Evolutionary conservation across 2,797 vertebrate genomes (phyloP), one percentile per base, ranked within the genome.

Genomic region (Siniperca scherzeri): DNA sequence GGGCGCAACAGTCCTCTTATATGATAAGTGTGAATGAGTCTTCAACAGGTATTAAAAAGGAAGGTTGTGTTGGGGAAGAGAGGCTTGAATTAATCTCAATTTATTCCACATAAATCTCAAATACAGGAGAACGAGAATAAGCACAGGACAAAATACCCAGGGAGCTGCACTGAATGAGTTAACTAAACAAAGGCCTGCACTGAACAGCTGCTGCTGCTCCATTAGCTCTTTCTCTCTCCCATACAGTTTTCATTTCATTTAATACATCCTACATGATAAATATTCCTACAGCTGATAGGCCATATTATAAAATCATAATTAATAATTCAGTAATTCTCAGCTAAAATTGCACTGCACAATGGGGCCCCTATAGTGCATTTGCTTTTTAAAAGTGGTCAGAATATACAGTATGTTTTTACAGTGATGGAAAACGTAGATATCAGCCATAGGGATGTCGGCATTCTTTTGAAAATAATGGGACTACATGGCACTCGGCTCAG

Each of bases 301-400:
- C 38, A 17, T 44, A 57, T 70, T 52, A 42, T 66, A 36, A 14
- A 59, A 68, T 62, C 46, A 4, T 16, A 1, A 70, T 85, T 7
- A 68, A 78, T 81, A 67, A 83, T 81, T 85, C 16, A 87, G 3
- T 0, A n/a, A 53, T 62, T 67, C 4, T 64, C 27, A 40, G 4
- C 1, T 38, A 22, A 74, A 66, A 65, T 27, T 70, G 22, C 36
- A 33, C 13, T 33, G 7, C 3, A 12, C 36, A 25, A 22, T 7
- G 17, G 3, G 10, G 36, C 16, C 40, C 7, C 22, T 7, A 17
- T 40, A 13, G 27, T 10, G 5, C 25, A 56, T 50, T 8, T 42
- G 3, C 17, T 46, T n/a, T 57, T 46, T 17, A 8, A 48, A 72
- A 22, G 9, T 30, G 17, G 12, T 33, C 2, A 16, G 33, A 50